Conservation (phyloP, 2,113 vertebrate genomes). For the Panthera uncia region DNA sequence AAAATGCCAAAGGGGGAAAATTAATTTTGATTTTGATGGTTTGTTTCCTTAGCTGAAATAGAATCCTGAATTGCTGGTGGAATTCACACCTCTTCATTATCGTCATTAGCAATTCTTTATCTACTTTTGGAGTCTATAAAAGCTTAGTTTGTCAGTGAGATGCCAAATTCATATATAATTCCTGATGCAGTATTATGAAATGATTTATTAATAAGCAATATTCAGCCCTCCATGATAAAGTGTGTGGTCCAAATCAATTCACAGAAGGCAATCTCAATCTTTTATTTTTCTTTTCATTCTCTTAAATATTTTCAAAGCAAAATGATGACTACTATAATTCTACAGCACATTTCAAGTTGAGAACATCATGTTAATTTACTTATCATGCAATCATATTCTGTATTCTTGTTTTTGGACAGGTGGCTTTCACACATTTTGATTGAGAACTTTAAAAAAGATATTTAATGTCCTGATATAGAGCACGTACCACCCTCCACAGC, state of each 20-base stretch:
- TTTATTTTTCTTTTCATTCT: not conserved
- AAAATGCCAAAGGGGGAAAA: constrained; percentile 60
- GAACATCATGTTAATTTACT: not conserved
- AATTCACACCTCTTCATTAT: constrained; percentile 48
- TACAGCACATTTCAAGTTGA: not conserved
- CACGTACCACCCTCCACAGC: not conserved
- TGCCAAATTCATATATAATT: not conserved
- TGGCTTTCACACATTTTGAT: not conserved
- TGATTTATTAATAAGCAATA: not conserved
- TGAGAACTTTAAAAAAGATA: not conserved
- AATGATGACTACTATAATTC: not conserved
- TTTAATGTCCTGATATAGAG: not conserved
- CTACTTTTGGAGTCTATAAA: constrained; percentile 1
- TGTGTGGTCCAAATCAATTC: not conserved
- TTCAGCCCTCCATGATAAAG: not conserved
- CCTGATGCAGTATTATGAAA: not conserved
- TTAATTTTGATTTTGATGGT: constrained; percentile 33
- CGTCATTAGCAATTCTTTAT: not conserved
- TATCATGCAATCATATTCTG: not conserved
- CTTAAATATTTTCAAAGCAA: constrained; percentile 23
- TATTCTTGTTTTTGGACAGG: not conserved
- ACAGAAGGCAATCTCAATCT: not conserved
- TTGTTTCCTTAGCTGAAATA: constrained; percentile 42
- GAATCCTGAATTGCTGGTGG: constrained; percentile 6
- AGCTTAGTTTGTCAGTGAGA: not conserved